Percentiles rank a stretch among this genome's conserved stretches.
phyloP scores from a whole-genome alignment of 2,888 invertebrate genomes.

The Stenurella melanura region DNA sequence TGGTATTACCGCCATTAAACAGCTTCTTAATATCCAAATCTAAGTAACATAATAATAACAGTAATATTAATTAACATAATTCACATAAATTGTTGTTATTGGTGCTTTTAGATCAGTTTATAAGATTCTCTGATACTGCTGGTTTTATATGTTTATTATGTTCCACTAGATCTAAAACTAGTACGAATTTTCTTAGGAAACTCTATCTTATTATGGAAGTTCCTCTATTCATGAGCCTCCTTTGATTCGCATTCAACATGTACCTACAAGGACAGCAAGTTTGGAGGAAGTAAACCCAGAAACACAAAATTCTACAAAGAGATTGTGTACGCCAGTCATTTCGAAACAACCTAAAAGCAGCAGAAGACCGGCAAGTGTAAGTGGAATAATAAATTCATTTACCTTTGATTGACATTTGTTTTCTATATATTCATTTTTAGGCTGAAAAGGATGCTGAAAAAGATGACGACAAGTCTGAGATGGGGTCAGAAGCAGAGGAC shows the following conservation, averaged over 20 bases:
- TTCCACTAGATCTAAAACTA: no score
- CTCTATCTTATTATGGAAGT: conserved; percentile 74
- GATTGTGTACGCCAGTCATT: conserved; percentile 38
- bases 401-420: neutral
- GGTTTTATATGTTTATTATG: no score
- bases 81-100: no score
- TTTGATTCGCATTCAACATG: conserved; percentile 67
- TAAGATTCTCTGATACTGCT: no score
- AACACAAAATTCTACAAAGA: conserved; percentile 29
- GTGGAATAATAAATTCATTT: neutral
- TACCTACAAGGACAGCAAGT: conserved; percentile 62
- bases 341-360: conserved; percentile 48
- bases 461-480: conserved; percentile 62
- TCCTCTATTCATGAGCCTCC: conserved; percentile 71
- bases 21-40: no score
- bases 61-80: no score
- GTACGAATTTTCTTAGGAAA: conserved; percentile 69
- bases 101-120: no score
- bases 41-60: no score
- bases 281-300: conserved; percentile 56
- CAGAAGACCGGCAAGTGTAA: conserved; percentile 37
- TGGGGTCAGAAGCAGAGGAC: conserved; percentile 77
- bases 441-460: conserved; percentile 35
- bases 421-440: neutral
- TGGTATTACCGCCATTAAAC: no score